Percentiles rank a stretch among this genome's conserved stretches.
Evolutionary conservation across 2,797 vertebrate species (phyloP).

Genomic region (Microctenopoma stevenorrisi): DNA sequence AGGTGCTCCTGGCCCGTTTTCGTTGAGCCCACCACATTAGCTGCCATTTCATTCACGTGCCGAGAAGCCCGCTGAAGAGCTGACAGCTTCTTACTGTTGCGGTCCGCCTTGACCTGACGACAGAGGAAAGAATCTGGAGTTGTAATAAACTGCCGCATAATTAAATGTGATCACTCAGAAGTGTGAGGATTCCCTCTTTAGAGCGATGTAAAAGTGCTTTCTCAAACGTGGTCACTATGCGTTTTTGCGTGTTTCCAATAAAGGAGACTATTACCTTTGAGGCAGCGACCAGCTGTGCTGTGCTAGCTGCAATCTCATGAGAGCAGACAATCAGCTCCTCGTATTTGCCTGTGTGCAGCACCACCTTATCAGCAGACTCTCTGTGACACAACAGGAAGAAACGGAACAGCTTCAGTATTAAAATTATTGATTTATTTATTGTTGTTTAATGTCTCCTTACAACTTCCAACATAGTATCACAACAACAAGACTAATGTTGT

Average conservation of each 20-base stretch:
- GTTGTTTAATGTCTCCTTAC: too few species aligned
- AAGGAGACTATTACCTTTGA: conserved; percentile 88
- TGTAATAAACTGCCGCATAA: background rate
- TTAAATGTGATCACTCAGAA: too few species aligned
- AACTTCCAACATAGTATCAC: too few species aligned
- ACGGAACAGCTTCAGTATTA: background rate
- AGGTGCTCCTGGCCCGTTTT: conserved; percentile 92
- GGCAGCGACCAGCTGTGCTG: conserved; percentile 96
- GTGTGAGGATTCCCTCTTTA: background rate
- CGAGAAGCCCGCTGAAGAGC: conserved; percentile 93
- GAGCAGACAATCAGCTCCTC: conserved; percentile 98
- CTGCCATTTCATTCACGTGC: conserved; percentile 92
- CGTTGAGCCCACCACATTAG: conserved; percentile 94
- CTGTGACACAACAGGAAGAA: conserved; percentile 75
- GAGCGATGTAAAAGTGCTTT: background rate
- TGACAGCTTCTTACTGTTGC: conserved; percentile 87
- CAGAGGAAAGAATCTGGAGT: background rate
- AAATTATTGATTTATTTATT: too few species aligned
- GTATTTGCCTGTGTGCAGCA: conserved; percentile 94
- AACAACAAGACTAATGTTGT: too few species aligned
- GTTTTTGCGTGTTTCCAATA: background rate
- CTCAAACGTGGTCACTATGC: background rate
- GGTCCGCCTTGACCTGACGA: conserved; percentile 92
- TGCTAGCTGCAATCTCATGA: conserved; percentile 97
- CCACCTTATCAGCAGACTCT: conserved; percentile 95